Conservation (phyloP, 2,113 vertebrate genomes). For the Oxyruncus cristatus region DNA sequence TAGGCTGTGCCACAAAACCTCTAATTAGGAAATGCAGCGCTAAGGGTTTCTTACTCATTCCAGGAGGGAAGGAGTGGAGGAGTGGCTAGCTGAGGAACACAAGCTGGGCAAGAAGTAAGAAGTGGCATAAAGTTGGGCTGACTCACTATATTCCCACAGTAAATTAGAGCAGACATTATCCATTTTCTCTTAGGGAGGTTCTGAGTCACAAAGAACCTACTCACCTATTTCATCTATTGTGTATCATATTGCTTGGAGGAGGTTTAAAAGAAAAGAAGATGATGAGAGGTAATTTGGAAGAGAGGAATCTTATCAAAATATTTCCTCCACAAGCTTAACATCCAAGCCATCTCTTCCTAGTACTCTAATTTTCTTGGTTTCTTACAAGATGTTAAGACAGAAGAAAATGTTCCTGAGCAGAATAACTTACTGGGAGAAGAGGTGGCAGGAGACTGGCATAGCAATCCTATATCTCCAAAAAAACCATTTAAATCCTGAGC, state of each 20-base stretch:
- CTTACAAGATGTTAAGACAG: not conserved
- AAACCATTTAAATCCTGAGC: not conserved
- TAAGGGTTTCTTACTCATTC: not conserved
- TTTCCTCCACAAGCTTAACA: constrained; percentile 41
- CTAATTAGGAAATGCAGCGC: not conserved
- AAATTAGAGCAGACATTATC: constrained; percentile 17
- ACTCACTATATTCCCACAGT: not conserved
- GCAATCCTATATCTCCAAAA: not conserved
- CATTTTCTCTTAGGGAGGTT: not conserved
- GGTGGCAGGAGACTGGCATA: not conserved
- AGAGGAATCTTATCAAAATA: constrained; percentile 50
- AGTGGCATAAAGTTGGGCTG: not conserved
- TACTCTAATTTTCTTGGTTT: constrained; percentile 12
- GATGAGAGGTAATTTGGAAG: constrained; percentile 47
- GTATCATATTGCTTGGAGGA: constrained; percentile 42
- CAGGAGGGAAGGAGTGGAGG: not conserved
- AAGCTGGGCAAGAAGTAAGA: not conserved
- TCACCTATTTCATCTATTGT: constrained; percentile 41
- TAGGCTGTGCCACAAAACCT: not conserved
- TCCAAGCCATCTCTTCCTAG: constrained; percentile 20
- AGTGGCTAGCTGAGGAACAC: not conserved
- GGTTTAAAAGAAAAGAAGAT: constrained; percentile 41
- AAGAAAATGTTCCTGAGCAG: not conserved
- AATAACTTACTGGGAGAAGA: not conserved
- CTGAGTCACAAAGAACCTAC: constrained; percentile 63